Evolutionary conservation across 2,888 invertebrate genomes (phyloP), one percentile per base, ranked within the genome.

Genomic region (Pyralis farinalis): DNA sequence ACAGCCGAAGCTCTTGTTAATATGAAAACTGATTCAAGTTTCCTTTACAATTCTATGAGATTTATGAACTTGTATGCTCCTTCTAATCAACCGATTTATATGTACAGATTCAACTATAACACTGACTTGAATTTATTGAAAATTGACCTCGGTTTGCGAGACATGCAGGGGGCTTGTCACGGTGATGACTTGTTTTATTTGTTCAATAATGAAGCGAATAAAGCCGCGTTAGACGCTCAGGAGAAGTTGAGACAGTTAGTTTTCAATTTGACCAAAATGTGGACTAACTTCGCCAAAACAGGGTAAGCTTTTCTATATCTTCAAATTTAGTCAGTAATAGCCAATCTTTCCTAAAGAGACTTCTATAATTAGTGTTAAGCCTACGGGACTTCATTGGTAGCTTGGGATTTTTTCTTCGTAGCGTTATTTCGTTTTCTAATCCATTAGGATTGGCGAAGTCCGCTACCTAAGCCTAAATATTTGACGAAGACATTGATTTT

Each of bases 221-320:
- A 69, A 36, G 65, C 74, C 34, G 48, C 54, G n/a, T 76, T 75
- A 11, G 49, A 53, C 38, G 43, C 65, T 1, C 55, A 60, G 6
- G 58, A 64, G 1, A 40, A 59, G 0, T 40, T 57, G 5, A 70
- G 68, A 41, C 59, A 63, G 10, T 61, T 75, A 49, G 58, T 61
- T 0, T 59, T 55, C 31, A 56, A 65, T 20, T 47, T 83, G 20
- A 78, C 78, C 0, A 80, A 71, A 49, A 37, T 85, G 37, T 82
- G 83, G 81, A 65, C 82, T 0, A 75, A 83, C 45, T 86, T 87
- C 42, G 82, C 82, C 3, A 85, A 72, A 57, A 65, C 68, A 43
- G 64, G 71, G 86, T 84, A 56, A 62, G 59, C 1, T 25, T 16
- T 16, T 16, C 16, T 16, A n/a, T n/a, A n/a, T n/a, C 4, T 16